These are phyloP conservation scores for Xenopus petersii DNA, from an alignment of 2,797 vertebrate species.

Conservation along the genomic window DNA sequence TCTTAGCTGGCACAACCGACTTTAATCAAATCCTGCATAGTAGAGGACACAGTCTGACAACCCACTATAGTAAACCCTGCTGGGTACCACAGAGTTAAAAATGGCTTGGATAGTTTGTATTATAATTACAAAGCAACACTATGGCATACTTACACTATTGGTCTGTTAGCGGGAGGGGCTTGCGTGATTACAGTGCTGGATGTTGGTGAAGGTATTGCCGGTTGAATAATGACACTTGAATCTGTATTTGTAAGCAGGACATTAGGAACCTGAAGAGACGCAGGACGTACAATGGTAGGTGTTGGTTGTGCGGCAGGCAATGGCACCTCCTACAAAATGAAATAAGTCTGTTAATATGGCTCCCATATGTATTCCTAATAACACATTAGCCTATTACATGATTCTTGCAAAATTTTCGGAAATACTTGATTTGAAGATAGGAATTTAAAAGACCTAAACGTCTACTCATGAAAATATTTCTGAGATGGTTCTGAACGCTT, in stretches of 20 bases:
- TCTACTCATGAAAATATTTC: no score
- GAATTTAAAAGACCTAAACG: no score
- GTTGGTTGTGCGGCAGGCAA: conserved; percentile 91
- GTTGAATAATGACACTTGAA: conserved; percentile 96
- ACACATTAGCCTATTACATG: no score
- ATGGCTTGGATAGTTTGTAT: no score
- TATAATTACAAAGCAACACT: no score
- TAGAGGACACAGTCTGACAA: no score
- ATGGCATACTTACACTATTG: conserved; percentile 91
- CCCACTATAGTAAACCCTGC: no score
- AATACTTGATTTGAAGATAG: background rate
- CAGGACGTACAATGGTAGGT: conserved; percentile 95
- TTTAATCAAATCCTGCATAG: no score
- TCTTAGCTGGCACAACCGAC: no score
- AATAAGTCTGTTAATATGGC: conserved; percentile 53
- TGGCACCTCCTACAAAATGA: conserved; percentile 78
- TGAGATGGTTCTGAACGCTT: no score
- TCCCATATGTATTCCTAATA: background rate
- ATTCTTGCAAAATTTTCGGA: background rate
- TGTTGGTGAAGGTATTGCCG: conserved; percentile 95
- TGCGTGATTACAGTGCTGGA: conserved; percentile 99
- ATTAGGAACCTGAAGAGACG: conserved; percentile 95
- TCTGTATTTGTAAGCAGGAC: conserved; percentile 96
- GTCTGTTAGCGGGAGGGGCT: conserved; percentile 93
- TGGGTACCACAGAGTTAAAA: no score